These are phyloP conservation scores for Ostrea edulis DNA, from an alignment of 1,140 invertebrate species.

Conservation along the genomic window DNA sequence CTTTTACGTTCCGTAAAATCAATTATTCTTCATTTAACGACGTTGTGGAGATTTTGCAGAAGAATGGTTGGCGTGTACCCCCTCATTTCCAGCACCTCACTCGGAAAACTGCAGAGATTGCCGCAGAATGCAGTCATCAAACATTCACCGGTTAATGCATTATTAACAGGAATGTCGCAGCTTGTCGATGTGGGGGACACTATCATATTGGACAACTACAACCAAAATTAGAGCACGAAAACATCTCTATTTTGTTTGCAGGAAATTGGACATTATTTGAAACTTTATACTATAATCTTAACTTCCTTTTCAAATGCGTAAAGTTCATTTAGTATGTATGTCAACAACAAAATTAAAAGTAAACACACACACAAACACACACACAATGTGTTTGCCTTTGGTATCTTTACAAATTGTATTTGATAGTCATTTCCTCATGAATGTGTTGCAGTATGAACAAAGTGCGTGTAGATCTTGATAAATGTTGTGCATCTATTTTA, in stretches of 20 bases:
- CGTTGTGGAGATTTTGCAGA: neutral
- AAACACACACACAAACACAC: no score
- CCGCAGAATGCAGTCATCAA: slow-evolving; percentile 24
- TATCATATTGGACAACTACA: neutral
- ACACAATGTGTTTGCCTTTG: no score
- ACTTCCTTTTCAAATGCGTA: neutral
- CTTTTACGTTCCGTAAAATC: slow-evolving; percentile 24
- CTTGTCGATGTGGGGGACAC: neutral
- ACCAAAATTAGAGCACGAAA: neutral
- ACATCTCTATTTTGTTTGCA: neutral
- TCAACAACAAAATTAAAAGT: no score
- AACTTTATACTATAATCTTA: neutral
- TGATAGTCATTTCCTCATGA: no score
- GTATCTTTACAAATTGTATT: no score
- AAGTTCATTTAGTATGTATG: no score
- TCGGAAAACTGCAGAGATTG: slow-evolving; percentile 25
- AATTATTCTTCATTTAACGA: slow-evolving; percentile 18
- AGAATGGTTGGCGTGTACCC: neutral
- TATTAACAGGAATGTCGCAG: slow-evolving; percentile 20
- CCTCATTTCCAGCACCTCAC: neutral
- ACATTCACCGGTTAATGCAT: slow-evolving; percentile 14
- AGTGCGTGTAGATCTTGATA: no score
- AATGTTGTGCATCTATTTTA: no score
- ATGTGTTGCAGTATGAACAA: no score
- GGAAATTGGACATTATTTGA: neutral